Base-by-base conservation (phyloP, 2,888 invertebrate species). In the Apantesis nais region DNA sequence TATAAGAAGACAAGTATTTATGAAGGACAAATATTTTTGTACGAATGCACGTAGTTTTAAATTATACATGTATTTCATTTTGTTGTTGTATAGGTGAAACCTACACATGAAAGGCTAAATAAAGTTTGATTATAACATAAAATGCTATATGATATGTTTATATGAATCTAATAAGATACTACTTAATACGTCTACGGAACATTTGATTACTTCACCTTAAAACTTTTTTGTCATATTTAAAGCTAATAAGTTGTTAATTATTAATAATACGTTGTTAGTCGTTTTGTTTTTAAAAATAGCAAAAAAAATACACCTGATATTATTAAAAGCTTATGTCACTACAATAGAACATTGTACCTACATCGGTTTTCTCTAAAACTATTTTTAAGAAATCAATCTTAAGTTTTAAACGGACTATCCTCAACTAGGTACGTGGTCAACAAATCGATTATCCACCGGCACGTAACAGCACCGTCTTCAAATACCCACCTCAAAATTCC, bases 1-100 rank as follows among this genome's bases (percentile, higher is more conserved):
- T 60, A 61, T 14, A 70, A 37, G 29, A 55, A 58, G 34, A 44
- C 44, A 52, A 16, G n/a, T n/a, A n/a, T n/a, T 25, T 52, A 52
- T 39, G 19, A 37, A 37, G 34, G 29, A 29, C 25, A 29, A 58
- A 29, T 25, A 29, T 7, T 58, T 58, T 29, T 14, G 58, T 16
- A 7, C 16, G 58, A 29, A 58, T 58, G 58, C 58, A 29, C 16
- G 5, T 29, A 58, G 29, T 58, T 58, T 29, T 29, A 16, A 29
- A 58, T 16, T 58, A 58, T 11, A 2, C 29, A 58, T 29, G 29
- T 58, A 16, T 58, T 29, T 58, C 16, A 29, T 29, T 58, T 58
- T 55, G 14, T n/a, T 52, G n/a, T 52, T 52, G 7, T 52, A 52
- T n/a, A n/a, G 1, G n/a, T 55, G 25, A 39, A 39, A 39, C 34